Base-by-base conservation (phyloP, 2,113 vertebrate genomes). In the Pseudopipra pipra region DNA sequence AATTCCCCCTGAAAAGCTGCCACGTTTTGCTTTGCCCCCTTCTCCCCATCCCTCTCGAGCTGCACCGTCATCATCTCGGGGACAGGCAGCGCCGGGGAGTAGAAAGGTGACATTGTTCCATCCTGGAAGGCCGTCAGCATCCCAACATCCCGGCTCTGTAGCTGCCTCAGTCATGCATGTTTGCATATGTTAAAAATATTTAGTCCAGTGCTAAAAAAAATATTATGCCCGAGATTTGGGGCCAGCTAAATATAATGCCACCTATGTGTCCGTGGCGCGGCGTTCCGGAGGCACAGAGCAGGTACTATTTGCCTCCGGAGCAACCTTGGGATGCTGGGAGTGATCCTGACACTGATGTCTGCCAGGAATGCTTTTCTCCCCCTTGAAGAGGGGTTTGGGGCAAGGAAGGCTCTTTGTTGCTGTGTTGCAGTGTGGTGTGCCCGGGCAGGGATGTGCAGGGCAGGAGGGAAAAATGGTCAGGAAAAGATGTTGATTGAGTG, bases 141-240 rank as follows among this genome's bases (percentile, higher is more conserved):
- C 88, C 73, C 93, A n/a, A 5, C 65, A 56, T 68, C 79, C 28
- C 7, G 3, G 35, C 86, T 87, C 96, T 87, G 95, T 35, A 73
- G 95, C 96, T 35, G 74, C 86, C 89, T 95, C 94, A 95, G 84
- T 68, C 95, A 15, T 49, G 82, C 74, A 15, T 96, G 94, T 98
- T 97, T 97, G 96, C 92, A 75, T 94, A 95, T 94, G 96, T 96
- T 95, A 93, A 97, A 98, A 96, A 97, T 85, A 96, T 96, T 97
- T 97, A 97, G 96, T 97, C 93, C 97, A 28, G 94, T 19, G 96
- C 94, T 97, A 96, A 98, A 95, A 97, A 96, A 96, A 97, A 97
- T 98, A 96, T 97, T 95, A 93, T 95, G 86, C 46, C 79, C 92
- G 6, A 85, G 96, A 80, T 93, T 74, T 82, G 95, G 93, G 90